Evolutionary conservation across 2,888 invertebrate species (phyloP).

Genomic region (Cetonia aurata): DNA sequence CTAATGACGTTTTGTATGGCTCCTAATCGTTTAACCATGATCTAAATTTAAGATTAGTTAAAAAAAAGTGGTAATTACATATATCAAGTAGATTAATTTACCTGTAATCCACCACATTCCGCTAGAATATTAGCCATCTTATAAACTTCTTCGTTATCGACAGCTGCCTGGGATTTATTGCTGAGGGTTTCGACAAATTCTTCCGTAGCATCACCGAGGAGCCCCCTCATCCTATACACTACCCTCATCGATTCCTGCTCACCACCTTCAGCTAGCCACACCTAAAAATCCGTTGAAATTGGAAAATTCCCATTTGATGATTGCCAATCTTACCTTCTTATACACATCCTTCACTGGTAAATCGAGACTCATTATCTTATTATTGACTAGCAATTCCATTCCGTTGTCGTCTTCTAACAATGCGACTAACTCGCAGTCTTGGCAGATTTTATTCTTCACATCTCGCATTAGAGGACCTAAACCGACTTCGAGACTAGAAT

Average conservation of each 20-base stretch:
- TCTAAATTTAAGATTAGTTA: constrained; percentile 65
- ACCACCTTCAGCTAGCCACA: constrained; percentile 92
- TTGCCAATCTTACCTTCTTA: constrained; percentile 70
- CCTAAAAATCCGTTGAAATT: constrained; percentile 64
- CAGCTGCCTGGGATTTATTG: constrained; percentile 84
- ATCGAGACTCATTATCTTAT: constrained; percentile 97
- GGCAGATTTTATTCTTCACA: constrained; percentile 98
- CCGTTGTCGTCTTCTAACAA: constrained; percentile 98
- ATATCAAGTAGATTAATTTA: constrained; percentile 51
- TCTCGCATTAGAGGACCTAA: constrained; percentile 98
- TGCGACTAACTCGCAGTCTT: constrained; percentile 98
- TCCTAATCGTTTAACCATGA: constrained; percentile 87
- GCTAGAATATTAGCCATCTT: constrained; percentile 89
- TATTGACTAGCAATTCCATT: constrained; percentile 97
- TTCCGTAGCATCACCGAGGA: constrained; percentile 98
- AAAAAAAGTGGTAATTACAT: too few relatives aligned
- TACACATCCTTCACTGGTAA: constrained; percentile 94
- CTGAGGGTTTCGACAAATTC: constrained; percentile 97
- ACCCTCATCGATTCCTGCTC: constrained; percentile 97
- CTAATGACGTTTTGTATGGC: constrained; percentile 89
- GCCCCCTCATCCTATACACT: constrained; percentile 96
- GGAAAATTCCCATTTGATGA: constrained; percentile 2
- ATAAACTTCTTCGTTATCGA: constrained; percentile 96
- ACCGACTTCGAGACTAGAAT: constrained; percentile 93
- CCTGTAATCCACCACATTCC: constrained; percentile 80